These are phyloP conservation scores for Melanostoma scalare DNA, from an alignment of 2,888 invertebrate species.

Conservation along the genomic window DNA sequence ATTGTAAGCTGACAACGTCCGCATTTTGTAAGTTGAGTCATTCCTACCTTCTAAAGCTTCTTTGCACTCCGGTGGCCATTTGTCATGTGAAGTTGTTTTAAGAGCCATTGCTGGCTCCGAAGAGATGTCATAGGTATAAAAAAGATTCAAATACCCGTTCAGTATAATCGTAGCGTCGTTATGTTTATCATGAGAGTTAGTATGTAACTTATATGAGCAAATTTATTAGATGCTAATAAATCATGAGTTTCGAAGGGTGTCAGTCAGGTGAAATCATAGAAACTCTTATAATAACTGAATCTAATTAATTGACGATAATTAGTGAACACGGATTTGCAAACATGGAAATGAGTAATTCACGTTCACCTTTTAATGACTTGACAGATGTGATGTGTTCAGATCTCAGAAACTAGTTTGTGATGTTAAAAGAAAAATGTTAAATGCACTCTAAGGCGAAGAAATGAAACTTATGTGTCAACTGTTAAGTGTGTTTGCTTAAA, in stretches of 20 bases:
- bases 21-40: constrained; percentile 25
- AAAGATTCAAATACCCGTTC: constrained; percentile 36
- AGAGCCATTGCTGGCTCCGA: background rate
- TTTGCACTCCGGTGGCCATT: constrained; percentile 27
- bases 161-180: constrained; percentile 14
- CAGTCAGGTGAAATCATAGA: constrained; percentile 48
- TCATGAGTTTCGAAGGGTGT: constrained; percentile 50
- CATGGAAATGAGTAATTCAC: too few relatives aligned
- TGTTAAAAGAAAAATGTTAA: too few relatives aligned
- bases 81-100: constrained; percentile 45
- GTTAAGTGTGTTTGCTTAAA: too few relatives aligned
- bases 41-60: constrained; percentile 34
- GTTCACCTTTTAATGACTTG: too few relatives aligned
- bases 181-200: background rate
- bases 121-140: constrained; percentile 38
- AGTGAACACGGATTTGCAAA: constrained; percentile 65
- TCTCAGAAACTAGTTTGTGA: too few relatives aligned
- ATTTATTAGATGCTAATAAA: constrained; percentile 59
- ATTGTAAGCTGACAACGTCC: constrained; percentile 26
- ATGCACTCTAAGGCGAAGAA: too few relatives aligned
- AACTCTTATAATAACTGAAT: constrained; percentile 44
- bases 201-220: constrained; percentile 3
- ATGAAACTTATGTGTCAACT: too few relatives aligned
- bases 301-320: constrained; percentile 62
- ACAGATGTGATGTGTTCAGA: too few relatives aligned